These are phyloP conservation scores for Stichodactyla mertensii DNA, from an alignment of 64 coral and sea anemone species.

Conservation along the genomic window DNA sequence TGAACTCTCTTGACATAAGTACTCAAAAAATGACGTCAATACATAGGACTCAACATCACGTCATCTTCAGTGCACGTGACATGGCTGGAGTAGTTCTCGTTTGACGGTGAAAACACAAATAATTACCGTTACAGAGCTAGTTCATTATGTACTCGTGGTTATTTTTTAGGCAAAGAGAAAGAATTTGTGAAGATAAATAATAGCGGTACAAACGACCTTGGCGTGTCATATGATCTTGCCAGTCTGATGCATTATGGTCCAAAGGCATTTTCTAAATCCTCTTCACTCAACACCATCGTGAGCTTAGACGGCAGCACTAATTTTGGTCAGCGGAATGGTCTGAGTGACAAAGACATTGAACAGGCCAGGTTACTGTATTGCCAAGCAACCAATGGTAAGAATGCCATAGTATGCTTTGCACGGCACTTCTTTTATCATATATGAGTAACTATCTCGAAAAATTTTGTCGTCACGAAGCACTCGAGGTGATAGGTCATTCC, in stretches of 20 bases:
- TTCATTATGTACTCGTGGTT: no score
- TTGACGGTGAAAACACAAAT: no score
- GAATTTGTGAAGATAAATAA: not conserved
- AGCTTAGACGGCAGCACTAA: slow-evolving; percentile 9
- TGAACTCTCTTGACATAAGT: not conserved
- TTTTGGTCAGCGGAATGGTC: slow-evolving; percentile 31
- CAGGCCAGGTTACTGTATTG: slow-evolving; percentile 20
- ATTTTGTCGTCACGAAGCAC: no score
- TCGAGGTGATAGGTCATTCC: no score
- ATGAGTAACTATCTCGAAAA: no score
- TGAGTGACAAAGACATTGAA: slow-evolving; percentile 22
- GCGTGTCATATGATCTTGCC: not conserved
- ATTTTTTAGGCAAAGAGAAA: not conserved
- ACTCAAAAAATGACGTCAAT: not conserved
- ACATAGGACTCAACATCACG: not conserved
- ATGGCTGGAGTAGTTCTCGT: no score
- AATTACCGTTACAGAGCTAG: no score
- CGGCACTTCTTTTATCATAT: not conserved
- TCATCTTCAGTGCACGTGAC: not conserved
- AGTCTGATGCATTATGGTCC: slow-evolving; percentile 34
- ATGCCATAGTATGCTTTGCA: not conserved
- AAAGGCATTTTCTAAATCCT: not conserved
- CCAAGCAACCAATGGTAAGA: not conserved
- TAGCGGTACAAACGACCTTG: not conserved
- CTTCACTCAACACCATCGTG: not conserved